These are phyloP conservation scores for Stercorarius parasiticus DNA, from an alignment of 2,113 vertebrate genomes.

Conservation along the genomic window DNA sequence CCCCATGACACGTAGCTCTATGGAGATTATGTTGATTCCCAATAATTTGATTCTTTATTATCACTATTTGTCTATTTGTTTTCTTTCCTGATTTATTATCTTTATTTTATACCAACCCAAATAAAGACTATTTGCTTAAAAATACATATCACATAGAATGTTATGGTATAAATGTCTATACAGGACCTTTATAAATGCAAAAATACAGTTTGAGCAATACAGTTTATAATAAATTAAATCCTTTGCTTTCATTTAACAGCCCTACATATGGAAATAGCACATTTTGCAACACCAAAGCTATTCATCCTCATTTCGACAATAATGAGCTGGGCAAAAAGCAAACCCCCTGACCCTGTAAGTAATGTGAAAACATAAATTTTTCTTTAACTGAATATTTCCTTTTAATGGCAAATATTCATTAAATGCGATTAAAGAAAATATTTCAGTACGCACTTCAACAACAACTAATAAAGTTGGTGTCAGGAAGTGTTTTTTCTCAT, in stretches of 20 bases:
- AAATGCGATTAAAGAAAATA: not conserved
- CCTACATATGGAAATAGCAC: slow-evolving; percentile 71
- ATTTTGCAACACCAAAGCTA: slow-evolving; percentile 79
- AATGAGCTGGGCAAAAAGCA: slow-evolving; percentile 90
- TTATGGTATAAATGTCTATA: not conserved
- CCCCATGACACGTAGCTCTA: not conserved
- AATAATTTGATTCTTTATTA: not conserved
- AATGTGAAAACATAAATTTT: not conserved
- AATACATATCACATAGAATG: not conserved
- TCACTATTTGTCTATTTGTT: not conserved
- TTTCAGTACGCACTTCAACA: not conserved
- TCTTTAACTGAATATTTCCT: not conserved
- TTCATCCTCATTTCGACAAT: slow-evolving; percentile 92
- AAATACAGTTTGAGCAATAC: not conserved
- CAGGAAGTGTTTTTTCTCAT: not conserved
- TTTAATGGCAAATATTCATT: not conserved
- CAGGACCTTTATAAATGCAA: not conserved
- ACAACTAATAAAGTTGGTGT: not conserved
- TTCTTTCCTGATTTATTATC: not conserved
- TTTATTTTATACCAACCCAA: not conserved
- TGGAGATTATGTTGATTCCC: not conserved
- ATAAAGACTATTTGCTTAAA: not conserved
- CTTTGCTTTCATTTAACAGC: slow-evolving; percentile 70
- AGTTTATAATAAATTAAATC: not conserved
- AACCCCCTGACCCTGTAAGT: slow-evolving; percentile 82